A percentile compares a stretch with the other conserved stretches of the same genome.
These are phyloP conservation scores for Myotis planiceps DNA, from an alignment of 2,797 vertebrate genomes.

Conservation along the genomic window DNA sequence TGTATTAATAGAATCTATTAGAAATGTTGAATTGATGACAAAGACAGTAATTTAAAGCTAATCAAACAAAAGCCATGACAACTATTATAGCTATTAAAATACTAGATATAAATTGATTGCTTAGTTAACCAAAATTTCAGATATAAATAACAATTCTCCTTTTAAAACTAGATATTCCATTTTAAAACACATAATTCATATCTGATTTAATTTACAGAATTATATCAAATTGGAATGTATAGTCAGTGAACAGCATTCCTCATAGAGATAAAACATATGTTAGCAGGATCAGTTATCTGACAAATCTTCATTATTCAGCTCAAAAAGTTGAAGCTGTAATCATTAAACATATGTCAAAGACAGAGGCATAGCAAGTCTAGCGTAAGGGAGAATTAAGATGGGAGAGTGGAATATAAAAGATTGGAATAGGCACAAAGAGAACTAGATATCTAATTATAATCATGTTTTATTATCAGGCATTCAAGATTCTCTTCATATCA, in stretches of 20 bases:
- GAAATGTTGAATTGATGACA: not conserved
- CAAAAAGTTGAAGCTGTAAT: conserved; percentile 42
- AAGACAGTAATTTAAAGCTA: not conserved
- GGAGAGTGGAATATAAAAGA: conserved; percentile 39
- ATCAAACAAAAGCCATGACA: not conserved
- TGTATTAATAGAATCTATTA: not conserved
- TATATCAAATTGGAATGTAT: not conserved
- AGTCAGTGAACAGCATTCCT: conserved; percentile 14
- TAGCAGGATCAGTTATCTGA: conserved; percentile 53
- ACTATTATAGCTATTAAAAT: not conserved
- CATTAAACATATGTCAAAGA: conserved; percentile 65
- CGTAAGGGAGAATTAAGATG: conserved; percentile 30
- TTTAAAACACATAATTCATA: conserved; percentile 41
- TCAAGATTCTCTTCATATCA: conserved; percentile 42
- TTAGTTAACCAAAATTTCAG: not conserved
- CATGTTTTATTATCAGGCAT: conserved; percentile 41
- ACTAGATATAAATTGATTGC: not conserved
- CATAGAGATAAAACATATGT: conserved; percentile 50
- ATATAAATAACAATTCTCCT: not conserved
- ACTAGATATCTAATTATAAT: conserved; percentile 49
- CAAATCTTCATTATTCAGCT: conserved; percentile 61
- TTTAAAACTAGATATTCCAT: conserved; percentile 33
- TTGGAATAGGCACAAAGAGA: conserved; percentile 34
- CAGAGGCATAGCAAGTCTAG: conserved; percentile 44
- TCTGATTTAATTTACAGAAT: conserved; percentile 51